Percentiles rank a stretch among this genome's conserved stretches.
These are phyloP conservation scores for Elephantulus edwardii DNA, from an alignment of 2,113 vertebrate species.

Conservation along the genomic window DNA sequence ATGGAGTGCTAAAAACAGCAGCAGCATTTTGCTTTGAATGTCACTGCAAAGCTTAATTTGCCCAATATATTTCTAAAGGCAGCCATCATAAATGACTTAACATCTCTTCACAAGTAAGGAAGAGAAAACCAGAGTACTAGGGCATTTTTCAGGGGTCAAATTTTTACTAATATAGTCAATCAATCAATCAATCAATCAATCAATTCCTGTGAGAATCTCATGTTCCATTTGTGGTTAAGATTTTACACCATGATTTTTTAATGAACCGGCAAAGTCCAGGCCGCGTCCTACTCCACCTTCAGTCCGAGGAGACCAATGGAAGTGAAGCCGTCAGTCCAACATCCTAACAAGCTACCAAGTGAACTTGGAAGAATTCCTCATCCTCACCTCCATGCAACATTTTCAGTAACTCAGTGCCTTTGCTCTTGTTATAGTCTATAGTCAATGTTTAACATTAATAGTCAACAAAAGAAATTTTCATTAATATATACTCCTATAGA, in stretches of 20 bases:
- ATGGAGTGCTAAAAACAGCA: not conserved
- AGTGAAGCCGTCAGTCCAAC: not conserved
- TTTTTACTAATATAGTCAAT: not conserved
- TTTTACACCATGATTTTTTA: constrained; percentile 28
- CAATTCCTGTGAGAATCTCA: not conserved
- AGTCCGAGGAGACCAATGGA: not conserved
- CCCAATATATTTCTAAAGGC: not conserved
- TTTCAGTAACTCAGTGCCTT: not conserved
- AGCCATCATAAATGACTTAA: constrained; percentile 33
- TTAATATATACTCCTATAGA: constrained; percentile 23
- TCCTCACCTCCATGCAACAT: not conserved
- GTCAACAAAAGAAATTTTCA: not conserved
- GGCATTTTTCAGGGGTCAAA: not conserved
- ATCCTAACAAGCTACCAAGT: not conserved
- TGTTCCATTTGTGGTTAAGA: not conserved
- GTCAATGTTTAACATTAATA: not conserved
- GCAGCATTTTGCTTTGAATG: constrained; percentile 4
- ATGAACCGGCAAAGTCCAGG: not conserved
- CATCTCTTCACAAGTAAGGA: not conserved
- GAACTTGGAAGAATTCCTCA: not conserved
- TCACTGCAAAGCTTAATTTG: not conserved
- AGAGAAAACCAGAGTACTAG: not conserved
- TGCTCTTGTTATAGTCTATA: constrained; percentile 6
- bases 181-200: not conserved
- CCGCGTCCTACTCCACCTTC: not conserved